phyloP scores from a whole-genome alignment of 2,113 vertebrate genomes.

The Mus musculus region DNA sequence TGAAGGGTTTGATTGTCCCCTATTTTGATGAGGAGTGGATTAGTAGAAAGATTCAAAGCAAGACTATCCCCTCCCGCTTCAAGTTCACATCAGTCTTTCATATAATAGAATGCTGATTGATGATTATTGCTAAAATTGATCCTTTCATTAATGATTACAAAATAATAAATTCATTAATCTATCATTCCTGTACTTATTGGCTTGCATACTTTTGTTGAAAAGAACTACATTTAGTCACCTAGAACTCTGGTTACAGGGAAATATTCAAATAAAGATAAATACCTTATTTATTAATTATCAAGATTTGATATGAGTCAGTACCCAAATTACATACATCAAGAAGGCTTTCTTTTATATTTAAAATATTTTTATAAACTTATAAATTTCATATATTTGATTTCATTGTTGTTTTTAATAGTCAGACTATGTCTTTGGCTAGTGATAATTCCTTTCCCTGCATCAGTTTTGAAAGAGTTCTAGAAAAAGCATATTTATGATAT shows the following conservation, averaged over 20 bases:
- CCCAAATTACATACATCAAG: background rate
- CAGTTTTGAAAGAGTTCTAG: slow-evolving; percentile 35
- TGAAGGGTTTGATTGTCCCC: background rate
- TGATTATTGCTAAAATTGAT: slow-evolving; percentile 35
- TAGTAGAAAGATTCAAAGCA: background rate
- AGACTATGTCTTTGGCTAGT: slow-evolving; percentile 5
- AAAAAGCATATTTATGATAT: slow-evolving; percentile 26
- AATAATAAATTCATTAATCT: slow-evolving; percentile 36
- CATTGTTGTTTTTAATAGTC: slow-evolving; percentile 41
- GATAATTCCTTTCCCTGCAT: background rate
- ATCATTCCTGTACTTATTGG: background rate
- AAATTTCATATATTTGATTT: background rate
- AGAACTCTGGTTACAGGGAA: background rate
- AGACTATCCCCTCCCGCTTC: background rate
- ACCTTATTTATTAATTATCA: background rate
- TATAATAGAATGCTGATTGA: background rate
- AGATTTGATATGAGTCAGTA: background rate
- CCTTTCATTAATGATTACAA: background rate
- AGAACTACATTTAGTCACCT: slow-evolving; percentile 18
- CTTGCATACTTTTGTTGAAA: slow-evolving; percentile 20
- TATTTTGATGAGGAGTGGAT: slow-evolving; percentile 16
- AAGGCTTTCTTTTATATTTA: background rate
- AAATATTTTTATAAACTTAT: background rate
- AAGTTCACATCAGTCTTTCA: background rate
- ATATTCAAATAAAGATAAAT: slow-evolving; percentile 27